Conservation (phyloP, 2,113 vertebrate genomes). For the Tragelaphus imberbis region DNA sequence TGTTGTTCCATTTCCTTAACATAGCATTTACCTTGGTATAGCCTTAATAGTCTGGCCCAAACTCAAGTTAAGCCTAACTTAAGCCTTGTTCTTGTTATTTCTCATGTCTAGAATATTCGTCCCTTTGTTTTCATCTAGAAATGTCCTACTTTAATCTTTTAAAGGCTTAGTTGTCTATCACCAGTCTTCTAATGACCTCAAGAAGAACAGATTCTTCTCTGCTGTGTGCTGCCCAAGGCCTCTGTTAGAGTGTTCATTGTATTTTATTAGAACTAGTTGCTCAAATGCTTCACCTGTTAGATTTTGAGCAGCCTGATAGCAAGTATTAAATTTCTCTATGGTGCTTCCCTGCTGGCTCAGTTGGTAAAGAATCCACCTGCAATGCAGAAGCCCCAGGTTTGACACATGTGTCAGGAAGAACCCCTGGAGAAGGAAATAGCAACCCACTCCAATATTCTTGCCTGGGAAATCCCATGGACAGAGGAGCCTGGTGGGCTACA, state of each 20-base stretch:
- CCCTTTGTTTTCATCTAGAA: not conserved
- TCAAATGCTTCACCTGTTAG: not conserved
- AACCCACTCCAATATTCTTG: not conserved
- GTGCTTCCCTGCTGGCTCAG: not conserved
- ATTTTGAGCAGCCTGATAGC: not conserved
- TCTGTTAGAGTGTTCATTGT: not conserved
- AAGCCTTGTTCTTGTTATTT: not conserved
- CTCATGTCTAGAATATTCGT: not conserved
- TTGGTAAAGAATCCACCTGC: not conserved
- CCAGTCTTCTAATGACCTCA: not conserved
- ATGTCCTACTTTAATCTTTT: conserved; percentile 10
- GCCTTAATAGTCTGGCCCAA: not conserved
- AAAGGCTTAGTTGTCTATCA: not conserved
- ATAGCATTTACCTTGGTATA: not conserved
- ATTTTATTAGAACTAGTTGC: not conserved
- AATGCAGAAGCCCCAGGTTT: not conserved
- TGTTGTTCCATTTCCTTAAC: not conserved
- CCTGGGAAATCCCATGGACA: not conserved
- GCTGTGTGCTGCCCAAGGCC: not conserved
- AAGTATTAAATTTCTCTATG: not conserved
- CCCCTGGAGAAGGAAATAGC: not conserved
- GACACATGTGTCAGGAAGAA: not conserved
- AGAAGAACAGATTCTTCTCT: not conserved
- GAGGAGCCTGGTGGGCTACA: not conserved
- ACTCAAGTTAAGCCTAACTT: not conserved